Evolutionary conservation across 2,797 vertebrate genomes (phyloP).

Genomic region (Cossypha dichroa): DNA sequence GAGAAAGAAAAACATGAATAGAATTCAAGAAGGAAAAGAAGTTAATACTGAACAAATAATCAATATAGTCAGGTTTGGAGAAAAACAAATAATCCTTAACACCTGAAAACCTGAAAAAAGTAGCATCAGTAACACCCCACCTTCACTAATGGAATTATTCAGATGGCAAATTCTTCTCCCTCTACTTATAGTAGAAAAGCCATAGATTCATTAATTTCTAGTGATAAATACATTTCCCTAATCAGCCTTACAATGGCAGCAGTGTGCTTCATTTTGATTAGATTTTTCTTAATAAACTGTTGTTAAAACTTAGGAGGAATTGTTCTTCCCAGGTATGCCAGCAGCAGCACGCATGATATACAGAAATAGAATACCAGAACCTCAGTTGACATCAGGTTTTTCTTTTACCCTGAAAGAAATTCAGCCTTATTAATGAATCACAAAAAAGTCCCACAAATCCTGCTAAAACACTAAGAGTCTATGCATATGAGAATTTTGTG

Average conservation of each 20-base stretch:
- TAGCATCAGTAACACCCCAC: not conserved
- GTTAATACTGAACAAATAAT: not conserved
- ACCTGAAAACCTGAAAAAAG: not conserved
- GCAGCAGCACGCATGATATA: not conserved
- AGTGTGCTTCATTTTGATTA: not conserved
- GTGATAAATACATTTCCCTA: not conserved
- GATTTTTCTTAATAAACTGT: not conserved
- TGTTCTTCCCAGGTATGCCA: not conserved
- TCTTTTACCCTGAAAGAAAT: not conserved
- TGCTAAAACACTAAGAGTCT: not conserved
- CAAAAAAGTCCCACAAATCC: not conserved
- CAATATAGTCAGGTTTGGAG: not conserved
- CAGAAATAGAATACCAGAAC: not conserved
- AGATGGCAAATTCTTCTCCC: not conserved
- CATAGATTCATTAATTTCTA: not conserved
- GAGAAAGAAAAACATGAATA: not conserved
- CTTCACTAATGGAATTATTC: not conserved
- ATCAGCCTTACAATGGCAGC: not conserved
- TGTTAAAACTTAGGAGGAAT: not conserved
- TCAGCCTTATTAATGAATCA: not conserved
- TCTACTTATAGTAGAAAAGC: not conserved
- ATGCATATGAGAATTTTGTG: rapidly evolving
- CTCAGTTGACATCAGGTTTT: not conserved
- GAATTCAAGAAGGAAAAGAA: not conserved
- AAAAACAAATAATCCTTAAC: not conserved